These are phyloP conservation scores for Cheirogaleus medius DNA, from an alignment of 2,113 vertebrate genomes.

Conservation along the genomic window DNA sequence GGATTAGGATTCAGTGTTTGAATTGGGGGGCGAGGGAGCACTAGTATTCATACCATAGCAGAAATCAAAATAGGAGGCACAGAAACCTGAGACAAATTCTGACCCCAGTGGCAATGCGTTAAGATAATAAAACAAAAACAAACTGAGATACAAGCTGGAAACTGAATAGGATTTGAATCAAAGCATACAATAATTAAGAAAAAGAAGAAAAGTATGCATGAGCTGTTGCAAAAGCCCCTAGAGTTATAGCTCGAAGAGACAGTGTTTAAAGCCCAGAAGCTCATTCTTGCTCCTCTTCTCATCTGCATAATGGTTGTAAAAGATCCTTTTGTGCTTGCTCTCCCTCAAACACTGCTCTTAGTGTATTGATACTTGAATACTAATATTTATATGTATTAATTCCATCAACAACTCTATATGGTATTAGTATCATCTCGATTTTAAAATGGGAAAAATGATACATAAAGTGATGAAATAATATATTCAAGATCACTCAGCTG, in stretches of 20 bases:
- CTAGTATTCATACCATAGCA: neutral
- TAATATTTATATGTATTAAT: neutral
- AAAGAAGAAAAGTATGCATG: neutral
- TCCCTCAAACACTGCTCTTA: neutral
- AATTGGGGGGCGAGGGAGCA: neutral
- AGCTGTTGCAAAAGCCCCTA: neutral
- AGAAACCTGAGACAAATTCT: neutral
- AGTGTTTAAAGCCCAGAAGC: neutral
- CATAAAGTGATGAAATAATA: neutral
- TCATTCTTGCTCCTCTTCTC: neutral
- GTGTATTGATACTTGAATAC: neutral
- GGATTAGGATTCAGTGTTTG: neutral
- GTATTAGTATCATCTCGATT: neutral
- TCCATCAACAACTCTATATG: neutral
- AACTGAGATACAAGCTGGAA: neutral
- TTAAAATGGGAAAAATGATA: neutral
- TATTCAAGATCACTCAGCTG: neutral
- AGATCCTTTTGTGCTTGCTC: neutral
- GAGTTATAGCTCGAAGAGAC: neutral
- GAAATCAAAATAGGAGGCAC: neutral
- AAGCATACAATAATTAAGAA: neutral
- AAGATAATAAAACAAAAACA: neutral
- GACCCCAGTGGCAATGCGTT: neutral
- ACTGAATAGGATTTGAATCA: neutral
- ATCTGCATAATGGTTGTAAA: neutral